These are phyloP conservation scores for Palythoa caribaeorum DNA, from an alignment of 92 coral and sea anemone species.

Conservation along the genomic window DNA sequence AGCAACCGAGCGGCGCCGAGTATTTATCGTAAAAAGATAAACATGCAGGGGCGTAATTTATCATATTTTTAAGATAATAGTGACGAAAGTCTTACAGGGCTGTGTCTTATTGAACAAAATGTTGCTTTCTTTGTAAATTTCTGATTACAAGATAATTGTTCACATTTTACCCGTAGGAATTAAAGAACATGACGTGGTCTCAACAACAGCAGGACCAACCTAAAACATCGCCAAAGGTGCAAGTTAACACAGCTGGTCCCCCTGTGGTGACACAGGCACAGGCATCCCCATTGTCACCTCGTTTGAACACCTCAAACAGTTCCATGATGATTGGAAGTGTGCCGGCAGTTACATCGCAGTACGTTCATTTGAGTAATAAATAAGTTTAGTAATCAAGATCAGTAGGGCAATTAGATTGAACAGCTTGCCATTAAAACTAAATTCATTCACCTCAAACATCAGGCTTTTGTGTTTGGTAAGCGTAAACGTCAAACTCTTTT, in stretches of 20 bases:
- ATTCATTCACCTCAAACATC: too few species aligned
- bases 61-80: too few species aligned
- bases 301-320: conserved; percentile 20
- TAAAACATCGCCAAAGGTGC: conserved; percentile 38
- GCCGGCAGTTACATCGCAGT: neutral
- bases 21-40: too few species aligned
- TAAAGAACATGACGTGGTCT: conserved; percentile 45
- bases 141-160: neutral
- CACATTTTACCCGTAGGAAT: conserved; percentile 14
- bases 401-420: neutral
- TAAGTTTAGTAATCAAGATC: neutral
- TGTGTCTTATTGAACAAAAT: too few species aligned
- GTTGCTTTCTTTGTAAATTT: neutral
- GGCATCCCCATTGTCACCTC: conserved; percentile 17
- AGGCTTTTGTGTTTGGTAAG: too few species aligned
- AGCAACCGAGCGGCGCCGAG: too few species aligned
- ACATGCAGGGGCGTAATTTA: too few species aligned
- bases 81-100: too few species aligned
- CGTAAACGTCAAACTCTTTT: too few species aligned
- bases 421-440: too few species aligned
- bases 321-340: conserved; percentile 15
- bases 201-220: conserved; percentile 42
- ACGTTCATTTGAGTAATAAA: neutral
- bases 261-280: conserved; percentile 39
- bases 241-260: neutral